A percentile compares a stretch with the other conserved stretches of the same genome.
These are phyloP conservation scores for Alviniconcha strummeri DNA, from an alignment of 2,888 invertebrate species.

Conservation along the genomic window DNA sequence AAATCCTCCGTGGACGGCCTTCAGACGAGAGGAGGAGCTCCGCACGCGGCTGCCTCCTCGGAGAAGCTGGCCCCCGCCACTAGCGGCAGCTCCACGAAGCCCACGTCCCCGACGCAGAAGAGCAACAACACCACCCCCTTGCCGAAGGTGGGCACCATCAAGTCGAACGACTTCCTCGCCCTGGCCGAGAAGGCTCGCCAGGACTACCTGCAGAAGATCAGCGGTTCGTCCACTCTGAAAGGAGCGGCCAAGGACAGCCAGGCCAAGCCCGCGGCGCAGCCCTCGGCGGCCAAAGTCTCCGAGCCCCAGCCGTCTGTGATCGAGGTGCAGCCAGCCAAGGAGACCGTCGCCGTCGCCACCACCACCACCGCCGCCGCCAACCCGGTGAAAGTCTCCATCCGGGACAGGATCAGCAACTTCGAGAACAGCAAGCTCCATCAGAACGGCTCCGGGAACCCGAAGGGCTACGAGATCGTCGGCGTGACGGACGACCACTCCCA, in stretches of 20 bases:
- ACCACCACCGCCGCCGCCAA: no score
- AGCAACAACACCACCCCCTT: slow-evolving; percentile 28
- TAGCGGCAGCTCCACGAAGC: slow-evolving; percentile 21
- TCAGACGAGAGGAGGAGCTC: background rate
- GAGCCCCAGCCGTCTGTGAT: slow-evolving; percentile 3
- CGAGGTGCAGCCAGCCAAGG: slow-evolving; percentile 39
- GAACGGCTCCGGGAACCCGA: slow-evolving; percentile 4
- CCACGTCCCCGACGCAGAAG: slow-evolving; percentile 1
- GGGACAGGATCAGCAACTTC: slow-evolving; percentile 49
- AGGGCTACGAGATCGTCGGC: slow-evolving; percentile 43
- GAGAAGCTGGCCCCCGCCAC: background rate
- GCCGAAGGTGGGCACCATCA: slow-evolving; percentile 35
- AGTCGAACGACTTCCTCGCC: slow-evolving; percentile 58
- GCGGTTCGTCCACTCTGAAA: slow-evolving; percentile 31
- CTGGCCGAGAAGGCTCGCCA: slow-evolving; percentile 66
- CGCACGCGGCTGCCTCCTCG: no score
- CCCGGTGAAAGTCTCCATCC: slow-evolving; percentile 44
- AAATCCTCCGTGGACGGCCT: background rate
- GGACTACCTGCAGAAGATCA: slow-evolving; percentile 61
- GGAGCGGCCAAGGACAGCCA: background rate
- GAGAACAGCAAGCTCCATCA: slow-evolving; percentile 38
- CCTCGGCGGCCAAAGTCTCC: slow-evolving; percentile 2
- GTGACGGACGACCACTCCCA: slow-evolving; percentile 55
- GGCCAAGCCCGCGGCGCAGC: slow-evolving; percentile 27
- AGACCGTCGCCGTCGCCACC: background rate